Base-by-base conservation (phyloP, 2,888 invertebrate genomes). In the Ecliptopera silaceata region DNA sequence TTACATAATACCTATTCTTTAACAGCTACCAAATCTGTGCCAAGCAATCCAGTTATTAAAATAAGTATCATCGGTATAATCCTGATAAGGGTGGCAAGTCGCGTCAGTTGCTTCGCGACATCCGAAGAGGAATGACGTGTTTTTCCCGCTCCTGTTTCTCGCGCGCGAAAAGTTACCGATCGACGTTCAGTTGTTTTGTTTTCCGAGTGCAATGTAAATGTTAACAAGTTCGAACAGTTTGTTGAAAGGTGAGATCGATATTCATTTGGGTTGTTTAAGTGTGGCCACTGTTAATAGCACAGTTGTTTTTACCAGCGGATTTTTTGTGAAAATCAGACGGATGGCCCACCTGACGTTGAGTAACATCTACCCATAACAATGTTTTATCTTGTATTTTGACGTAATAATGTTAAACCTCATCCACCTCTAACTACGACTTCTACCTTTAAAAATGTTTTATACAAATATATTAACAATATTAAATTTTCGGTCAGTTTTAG, bases 1-100 rank as follows among this genome's bases (percentile, higher is more conserved):
- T 34, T 6, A 34, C 15, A 36, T 8, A 15, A 36, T 15, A 36
- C 4, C 36, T 36, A 12, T 34, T 12, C 34, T 44, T 50, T 44
- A 55, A 8, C 38, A 45, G 17, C 38, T n/a, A 56, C 51, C 17
- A 65, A 65, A 61, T 65, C 63, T 53, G 55, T 42, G 54, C 56
- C 20, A 49, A 49, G 52, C 31, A 32, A 61, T 64, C 58, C 56
- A 50, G 46, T 44, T 46, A 51, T 61, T 52, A 56, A 55, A 53
- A 42, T 22, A 54, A 48, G 41, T 54, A 43, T 43, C 43, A 58
- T 58, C 58, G 15, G 46, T 26, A 22, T 42, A 38, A 32, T 22
- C 4, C 17, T 46, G 59, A 59, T 59, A 59, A 54, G 59, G 52
- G 18, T 46, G 18, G 31, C 36, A 38, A 45, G 45, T 42, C 42